phyloP scores from a whole-genome alignment of 2,888 invertebrate genomes.

The Cerastoderma edule region DNA sequence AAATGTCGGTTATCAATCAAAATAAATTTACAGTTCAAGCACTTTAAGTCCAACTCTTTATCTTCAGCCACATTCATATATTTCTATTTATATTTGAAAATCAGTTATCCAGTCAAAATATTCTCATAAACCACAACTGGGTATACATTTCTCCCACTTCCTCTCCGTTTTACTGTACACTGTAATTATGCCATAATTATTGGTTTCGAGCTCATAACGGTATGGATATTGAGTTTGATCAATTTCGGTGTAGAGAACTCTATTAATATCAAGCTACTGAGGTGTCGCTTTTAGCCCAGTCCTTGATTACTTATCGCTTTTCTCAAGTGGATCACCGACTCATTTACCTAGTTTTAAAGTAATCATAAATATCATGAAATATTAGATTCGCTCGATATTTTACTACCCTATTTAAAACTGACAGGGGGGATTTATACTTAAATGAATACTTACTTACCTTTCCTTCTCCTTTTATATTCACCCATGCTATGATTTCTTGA shows the following conservation, averaged over 20 bases:
- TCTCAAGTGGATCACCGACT: background rate
- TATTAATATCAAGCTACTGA: constrained; percentile 22
- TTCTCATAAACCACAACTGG: too few species aligned
- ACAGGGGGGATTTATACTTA: constrained; percentile 21
- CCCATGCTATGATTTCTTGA: too few species aligned
- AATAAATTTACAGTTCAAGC: too few species aligned
- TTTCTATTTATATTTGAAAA: too few species aligned
- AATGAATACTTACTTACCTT: constrained; percentile 24
- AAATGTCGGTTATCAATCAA: too few species aligned
- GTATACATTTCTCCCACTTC: too few species aligned
- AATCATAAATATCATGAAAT: constrained; percentile 27
- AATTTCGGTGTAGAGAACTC: constrained; percentile 8
- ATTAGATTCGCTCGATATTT: constrained; percentile 18
- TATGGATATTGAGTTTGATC: constrained; percentile 10
- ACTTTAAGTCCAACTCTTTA: too few species aligned
- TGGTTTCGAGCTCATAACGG: constrained; percentile 8
- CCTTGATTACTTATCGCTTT: constrained; percentile 25
- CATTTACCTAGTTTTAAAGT: constrained; percentile 16
- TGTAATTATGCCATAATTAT: constrained; percentile 17
- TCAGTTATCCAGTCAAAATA: too few species aligned
- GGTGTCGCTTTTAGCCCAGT: constrained; percentile 11
- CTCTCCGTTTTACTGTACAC: background rate
- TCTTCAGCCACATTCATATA: too few species aligned
- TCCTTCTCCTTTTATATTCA: too few species aligned
- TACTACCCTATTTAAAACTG: constrained; percentile 8